Evolutionary conservation across 2,113 vertebrate species (phyloP), one percentile per base, ranked within the genome.

Genomic region (Pyxicephalus adspersus): DNA sequence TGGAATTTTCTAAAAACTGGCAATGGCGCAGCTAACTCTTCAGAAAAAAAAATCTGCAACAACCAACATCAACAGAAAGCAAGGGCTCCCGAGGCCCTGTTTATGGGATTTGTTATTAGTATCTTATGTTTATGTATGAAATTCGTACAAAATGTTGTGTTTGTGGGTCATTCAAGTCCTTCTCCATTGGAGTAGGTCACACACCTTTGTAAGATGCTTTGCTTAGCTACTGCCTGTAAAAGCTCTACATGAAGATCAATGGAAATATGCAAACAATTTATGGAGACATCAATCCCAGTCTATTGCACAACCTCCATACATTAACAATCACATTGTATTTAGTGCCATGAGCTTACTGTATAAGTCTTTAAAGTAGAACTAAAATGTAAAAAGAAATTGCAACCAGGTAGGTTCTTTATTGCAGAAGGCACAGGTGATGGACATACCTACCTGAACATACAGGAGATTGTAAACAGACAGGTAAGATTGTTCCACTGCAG

Each of bases 51-150:
- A 63, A 66, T 66, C 80, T 58, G 63, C 23, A n/a, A 26, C 23
- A 82, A 73, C 26, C 17, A 65, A 74, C 50, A 65, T 25, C 73
- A 73, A 63, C 63, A 81, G 5, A 73, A 72, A 73, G 45, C 78
- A 81, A 64, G 52, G 55, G 64, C 50, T 73, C 60, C 60, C 28
- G 45, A 45, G 58, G 60, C 52, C 38, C 45, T 55, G 60, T 64
- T 81, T 60, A 73, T 64, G 58, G 57, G 52, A n/a, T 18, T 55
- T 72, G 50, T 72, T 73, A 73, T 73, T 73, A 72, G 22, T 81
- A 25, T 54, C 77, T 72, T 73, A 80, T 80, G 38, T 80, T 72
- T 80, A 72, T 72, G 78, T 67, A 72, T 73, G 65, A 80, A 71
- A 20, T 72, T 64, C 52, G 34, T 80, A 45, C 57, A 64, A 26